phyloP scores from a whole-genome alignment of 2,888 invertebrate genomes.

The Diadegma fenestrale region DNA sequence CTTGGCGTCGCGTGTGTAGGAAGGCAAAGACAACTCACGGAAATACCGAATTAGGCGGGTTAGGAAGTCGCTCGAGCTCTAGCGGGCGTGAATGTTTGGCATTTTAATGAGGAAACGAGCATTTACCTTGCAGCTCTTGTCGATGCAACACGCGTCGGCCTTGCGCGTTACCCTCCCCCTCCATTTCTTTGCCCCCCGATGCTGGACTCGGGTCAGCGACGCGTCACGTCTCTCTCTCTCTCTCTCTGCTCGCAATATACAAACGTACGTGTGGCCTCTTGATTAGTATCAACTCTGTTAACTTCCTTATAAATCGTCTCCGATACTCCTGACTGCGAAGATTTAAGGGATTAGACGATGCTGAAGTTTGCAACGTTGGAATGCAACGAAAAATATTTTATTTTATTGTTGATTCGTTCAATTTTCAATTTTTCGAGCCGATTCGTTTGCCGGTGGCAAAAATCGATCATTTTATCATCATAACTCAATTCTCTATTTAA shows the following conservation, averaged over 20 bases:
- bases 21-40: conserved; percentile 73
- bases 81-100: conserved; percentile 79
- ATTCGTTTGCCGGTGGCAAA: too few species aligned
- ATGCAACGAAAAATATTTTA: too few species aligned
- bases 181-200: conserved; percentile 33
- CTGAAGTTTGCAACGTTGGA: too few species aligned
- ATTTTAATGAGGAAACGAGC: conserved; percentile 84
- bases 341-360: not conserved
- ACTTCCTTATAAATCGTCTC: not conserved
- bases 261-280: not conserved
- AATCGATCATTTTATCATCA: too few species aligned
- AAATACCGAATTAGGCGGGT: conserved; percentile 80
- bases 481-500: too few species aligned
- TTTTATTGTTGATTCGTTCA: too few species aligned
- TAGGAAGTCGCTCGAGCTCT: conserved; percentile 78
- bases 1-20: too few species aligned
- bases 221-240: not conserved
- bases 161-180: conserved; percentile 69
- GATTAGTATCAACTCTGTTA: not conserved
- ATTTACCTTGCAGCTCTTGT: conserved; percentile 76
- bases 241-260: not conserved
- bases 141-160: conserved; percentile 71
- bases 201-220: not conserved
- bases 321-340: not conserved
- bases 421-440: too few species aligned